Evolutionary conservation across 2,797 vertebrate genomes (phyloP), one percentile per base, ranked within the genome.

Genomic region (Sciurus vulgaris): DNA sequence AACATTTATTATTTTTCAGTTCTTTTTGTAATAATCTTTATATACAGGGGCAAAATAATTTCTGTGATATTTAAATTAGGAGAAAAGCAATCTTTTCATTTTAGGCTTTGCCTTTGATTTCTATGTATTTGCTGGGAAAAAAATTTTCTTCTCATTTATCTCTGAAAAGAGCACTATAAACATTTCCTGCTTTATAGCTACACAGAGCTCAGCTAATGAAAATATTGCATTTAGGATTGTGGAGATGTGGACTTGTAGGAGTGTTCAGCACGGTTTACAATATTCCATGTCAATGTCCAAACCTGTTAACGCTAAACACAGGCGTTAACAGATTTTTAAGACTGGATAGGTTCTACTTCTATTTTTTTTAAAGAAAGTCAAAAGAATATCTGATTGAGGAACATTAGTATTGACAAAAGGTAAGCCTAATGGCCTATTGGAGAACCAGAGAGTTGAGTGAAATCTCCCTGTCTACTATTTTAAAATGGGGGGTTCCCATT

Each of bases 381-480:
- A 38, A 85, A 28, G 1, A 70, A 22, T 61, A 59, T 93, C 38
- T 89, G 67, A 95, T 77, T 81, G 63, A 96, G 33, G 59, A 78
- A 74, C 35, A 44, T 82, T 69, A 63, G 6, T 54, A 94, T 49
- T 85, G 91, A 89, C 74, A 91, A 44, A 91, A 90, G 20, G 38
- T 77, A 97, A 89, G 41, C 13, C 49, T 96, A 83, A 82, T 95
- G 72, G 69, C 65, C 73, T 78, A 30, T 89, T 95, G 82, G 49
- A 89, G 70, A 95, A 96, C 56, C 89, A 93, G 61, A 65, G 33
- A 65, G 33, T 89, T 96, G 74, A 95, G 28, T 93, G 79, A 96
- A 94, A 91, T 86, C 92, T 96, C 51, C 56, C 38, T 94, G 93
- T 85, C 3, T n/a, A 85, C 26, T 33, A 61, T 95, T 95, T 96